A percentile compares a stretch with the other conserved stretches of the same genome.
Evolutionary conservation across 92 coral and sea anemone genomes (phyloP).

Genomic region (Epizoanthus rinbou): DNA sequence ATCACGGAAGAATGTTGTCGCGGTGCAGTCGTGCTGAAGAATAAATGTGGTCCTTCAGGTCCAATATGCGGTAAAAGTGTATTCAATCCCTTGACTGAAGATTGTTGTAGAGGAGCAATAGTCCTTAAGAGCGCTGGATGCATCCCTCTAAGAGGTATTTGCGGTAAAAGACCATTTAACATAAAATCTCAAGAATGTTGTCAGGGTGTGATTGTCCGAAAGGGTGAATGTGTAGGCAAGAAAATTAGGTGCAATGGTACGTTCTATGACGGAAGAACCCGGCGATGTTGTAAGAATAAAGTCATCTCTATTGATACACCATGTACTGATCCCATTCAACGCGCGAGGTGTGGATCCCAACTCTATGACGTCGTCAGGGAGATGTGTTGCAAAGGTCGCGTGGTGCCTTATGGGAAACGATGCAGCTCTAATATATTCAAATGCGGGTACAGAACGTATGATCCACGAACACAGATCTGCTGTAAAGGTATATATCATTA

Average conservation of each 20-base stretch:
- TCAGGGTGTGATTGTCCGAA: constrained; percentile 4
- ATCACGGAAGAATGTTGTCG: constrained; percentile 20
- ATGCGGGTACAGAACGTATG: constrained; percentile 15
- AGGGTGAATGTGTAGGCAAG: constrained; percentile 8
- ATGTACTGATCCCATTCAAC: background rate
- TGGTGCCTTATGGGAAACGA: background rate
- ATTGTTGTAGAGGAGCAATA: constrained; percentile 40
- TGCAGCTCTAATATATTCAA: background rate
- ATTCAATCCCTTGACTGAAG: constrained; percentile 17
- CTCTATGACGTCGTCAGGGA: constrained; percentile 32
- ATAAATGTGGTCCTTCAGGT: constrained; percentile 13
- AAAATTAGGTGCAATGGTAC: constrained; percentile 1
- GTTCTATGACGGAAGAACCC: constrained; percentile 1
- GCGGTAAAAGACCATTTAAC: constrained; percentile 13
- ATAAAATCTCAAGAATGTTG: constrained; percentile 24
- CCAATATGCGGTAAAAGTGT: constrained; percentile 23
- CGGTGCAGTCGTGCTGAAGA: constrained; percentile 20
- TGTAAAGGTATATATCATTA: constrained; percentile 10
- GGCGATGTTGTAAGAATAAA: constrained; percentile 9
- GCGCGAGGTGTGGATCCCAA: constrained; percentile 9
- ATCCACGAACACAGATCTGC: constrained; percentile 2
- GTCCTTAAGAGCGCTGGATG: constrained; percentile 4
- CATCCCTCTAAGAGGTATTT: constrained; percentile 6
- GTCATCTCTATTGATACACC: background rate
- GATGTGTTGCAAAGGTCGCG: constrained; percentile 27